Percentiles rank a stretch among this genome's conserved stretches.
Evolutionary conservation across 2,888 invertebrate species (phyloP).

Genomic region (Scotopteryx bipunctaria): DNA sequence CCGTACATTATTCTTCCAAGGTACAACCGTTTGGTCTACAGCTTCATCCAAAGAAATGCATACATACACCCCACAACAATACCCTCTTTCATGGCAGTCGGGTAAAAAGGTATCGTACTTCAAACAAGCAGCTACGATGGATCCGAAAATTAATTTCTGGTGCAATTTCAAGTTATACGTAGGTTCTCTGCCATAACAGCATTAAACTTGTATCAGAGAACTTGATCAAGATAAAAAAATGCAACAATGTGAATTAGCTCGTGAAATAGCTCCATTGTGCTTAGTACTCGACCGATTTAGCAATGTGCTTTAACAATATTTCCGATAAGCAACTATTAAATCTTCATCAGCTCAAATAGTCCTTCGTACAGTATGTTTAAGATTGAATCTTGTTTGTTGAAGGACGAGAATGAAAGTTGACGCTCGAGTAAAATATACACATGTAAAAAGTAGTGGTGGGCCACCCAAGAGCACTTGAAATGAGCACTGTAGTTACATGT

Average conservation of each 20-base stretch:
- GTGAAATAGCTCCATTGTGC: slow-evolving; percentile 78
- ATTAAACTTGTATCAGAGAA: slow-evolving; percentile 22
- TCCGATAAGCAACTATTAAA: slow-evolving; percentile 61
- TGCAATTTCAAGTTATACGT: no score
- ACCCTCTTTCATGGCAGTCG: no score
- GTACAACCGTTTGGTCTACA: no score
- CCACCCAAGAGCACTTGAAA: slow-evolving; percentile 68
- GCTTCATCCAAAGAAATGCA: no score
- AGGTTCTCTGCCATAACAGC: neutral
- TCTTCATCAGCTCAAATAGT: slow-evolving; percentile 45
- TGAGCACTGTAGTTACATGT: slow-evolving; percentile 14
- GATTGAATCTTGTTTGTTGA: slow-evolving; percentile 61
- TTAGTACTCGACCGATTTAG: slow-evolving; percentile 70
- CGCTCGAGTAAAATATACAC: slow-evolving; percentile 63
- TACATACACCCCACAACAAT: no score
- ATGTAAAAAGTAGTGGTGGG: slow-evolving; percentile 70
- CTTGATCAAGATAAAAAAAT: slow-evolving; percentile 47
- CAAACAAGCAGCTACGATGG: no score
- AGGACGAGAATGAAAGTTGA: slow-evolving; percentile 60
- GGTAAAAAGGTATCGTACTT: no score
- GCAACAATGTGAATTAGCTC: slow-evolving; percentile 70
- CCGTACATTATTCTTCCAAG: no score
- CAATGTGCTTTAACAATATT: slow-evolving; percentile 64
- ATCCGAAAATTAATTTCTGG: no score
- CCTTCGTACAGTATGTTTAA: slow-evolving; percentile 54